Base-by-base conservation (phyloP, 2,113 vertebrate genomes). In the Xiphias gladius region DNA sequence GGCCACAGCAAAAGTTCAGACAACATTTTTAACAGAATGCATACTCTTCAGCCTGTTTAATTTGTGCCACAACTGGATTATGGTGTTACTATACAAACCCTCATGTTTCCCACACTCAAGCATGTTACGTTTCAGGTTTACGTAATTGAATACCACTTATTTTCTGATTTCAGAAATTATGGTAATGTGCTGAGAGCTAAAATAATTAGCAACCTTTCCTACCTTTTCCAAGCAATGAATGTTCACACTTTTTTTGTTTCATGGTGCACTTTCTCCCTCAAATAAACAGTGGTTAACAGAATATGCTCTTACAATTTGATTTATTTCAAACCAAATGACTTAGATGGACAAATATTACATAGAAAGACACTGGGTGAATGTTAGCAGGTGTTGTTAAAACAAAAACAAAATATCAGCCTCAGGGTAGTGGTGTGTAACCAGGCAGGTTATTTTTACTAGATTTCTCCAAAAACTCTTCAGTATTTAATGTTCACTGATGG, bases 131-230 rank as follows among this genome's bases (percentile, higher is more conserved):
- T 89, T 83, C 52, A 73, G 74, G 80, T 92, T 86, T 80, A 70
- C 69, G 55, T 76, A 32, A 80, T 86, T 76, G 74, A 86, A 76
- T 59, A 78, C 58, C 73, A 82, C 79, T 81, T 88, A 89, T 87
- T 91, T 91, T 93, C 85, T 94, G 88, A 91, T 93, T 93, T 92
- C 83, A 88, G 87, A 93, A 91, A 83, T 76, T 30, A 73, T 24
- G 30, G 24, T 70, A 32, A 82, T 85, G 54, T 73, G 72, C 58
- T 84, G 50, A 76, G 24, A 89, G 88, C 88, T 88, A 88, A 87
- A 88, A 73, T 81, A 35, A 89, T 91, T 80, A 90, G 86, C 88
- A 62, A 30, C 66, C 52, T 74, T 62, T 52, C 72, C 82, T 69
- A 77, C 80, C 78, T 76, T 63, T 88, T 86, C 65, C 39, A 68